Conservation (phyloP, 2,888 invertebrate genomes). For the Lathronympha strigana region DNA sequence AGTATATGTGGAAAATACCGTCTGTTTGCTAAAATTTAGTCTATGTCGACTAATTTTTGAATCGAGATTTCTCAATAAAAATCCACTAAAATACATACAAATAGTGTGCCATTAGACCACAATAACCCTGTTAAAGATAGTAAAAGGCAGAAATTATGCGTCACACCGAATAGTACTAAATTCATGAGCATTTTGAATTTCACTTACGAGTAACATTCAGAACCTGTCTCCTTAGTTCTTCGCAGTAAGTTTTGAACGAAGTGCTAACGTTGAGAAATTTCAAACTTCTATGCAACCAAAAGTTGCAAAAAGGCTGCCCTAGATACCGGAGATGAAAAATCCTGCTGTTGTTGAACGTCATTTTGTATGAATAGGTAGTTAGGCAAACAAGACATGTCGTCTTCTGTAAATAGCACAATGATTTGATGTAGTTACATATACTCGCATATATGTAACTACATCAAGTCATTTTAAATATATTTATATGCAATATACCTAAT, state of each 20-base stretch:
- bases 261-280: conserved; percentile 4
- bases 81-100: too few species aligned
- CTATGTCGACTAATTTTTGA: too few species aligned
- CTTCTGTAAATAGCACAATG: background rate
- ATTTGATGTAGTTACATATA: too few species aligned
- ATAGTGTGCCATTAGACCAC: too few species aligned
- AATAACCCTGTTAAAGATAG: too few species aligned
- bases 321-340: conserved; percentile 16
- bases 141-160: too few species aligned
- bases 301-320: conserved; percentile 5
- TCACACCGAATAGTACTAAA: background rate
- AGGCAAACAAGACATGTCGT: background rate
- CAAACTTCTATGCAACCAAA: conserved; percentile 13
- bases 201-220: background rate
- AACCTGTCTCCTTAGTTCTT: background rate
- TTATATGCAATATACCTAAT: too few species aligned
- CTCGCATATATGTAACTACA: too few species aligned
- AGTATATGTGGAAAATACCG: too few species aligned
- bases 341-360: background rate
- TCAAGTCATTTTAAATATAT: too few species aligned
- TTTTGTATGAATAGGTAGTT: background rate
- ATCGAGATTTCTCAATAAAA: too few species aligned
- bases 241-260: background rate
- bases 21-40: too few species aligned
- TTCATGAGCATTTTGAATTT: background rate